phyloP scores from a whole-genome alignment of 2,797 vertebrate genomes.

The Melanotaenia trifasciata region DNA sequence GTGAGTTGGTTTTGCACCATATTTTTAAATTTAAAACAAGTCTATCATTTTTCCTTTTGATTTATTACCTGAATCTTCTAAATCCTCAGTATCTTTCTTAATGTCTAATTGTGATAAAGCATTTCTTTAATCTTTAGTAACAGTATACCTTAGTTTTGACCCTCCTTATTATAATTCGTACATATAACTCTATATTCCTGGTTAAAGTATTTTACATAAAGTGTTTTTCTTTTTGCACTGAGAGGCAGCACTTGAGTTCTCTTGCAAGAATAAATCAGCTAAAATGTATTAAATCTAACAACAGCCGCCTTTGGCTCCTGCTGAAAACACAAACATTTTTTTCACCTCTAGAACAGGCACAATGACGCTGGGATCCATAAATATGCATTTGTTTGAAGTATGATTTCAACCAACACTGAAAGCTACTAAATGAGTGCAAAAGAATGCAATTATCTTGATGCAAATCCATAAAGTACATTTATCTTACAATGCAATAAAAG shows the following conservation, averaged over 20 bases:
- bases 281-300: background rate
- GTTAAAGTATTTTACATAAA: background rate
- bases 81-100: too few species aligned
- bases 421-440: background rate
- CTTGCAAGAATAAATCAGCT: slow-evolving; percentile 8
- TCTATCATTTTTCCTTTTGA: background rate
- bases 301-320: background rate
- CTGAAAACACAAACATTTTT: background rate
- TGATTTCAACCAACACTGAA: background rate
- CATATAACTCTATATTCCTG: slow-evolving; percentile 12
- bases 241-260: background rate
- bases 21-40: slow-evolving; percentile 2
- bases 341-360: background rate
- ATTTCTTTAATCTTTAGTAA: background rate
- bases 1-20: slow-evolving; percentile 1
- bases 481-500: background rate
- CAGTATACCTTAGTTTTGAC: background rate
- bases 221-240: background rate
- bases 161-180: slow-evolving; percentile 2
- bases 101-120: too few species aligned
- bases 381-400: background rate
- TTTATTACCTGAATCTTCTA: too few species aligned
- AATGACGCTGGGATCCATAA: background rate
- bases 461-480: background rate
- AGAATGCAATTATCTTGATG: background rate